Conservation (phyloP, 2,797 vertebrate species). For the Coranthus polyacanthus region DNA sequence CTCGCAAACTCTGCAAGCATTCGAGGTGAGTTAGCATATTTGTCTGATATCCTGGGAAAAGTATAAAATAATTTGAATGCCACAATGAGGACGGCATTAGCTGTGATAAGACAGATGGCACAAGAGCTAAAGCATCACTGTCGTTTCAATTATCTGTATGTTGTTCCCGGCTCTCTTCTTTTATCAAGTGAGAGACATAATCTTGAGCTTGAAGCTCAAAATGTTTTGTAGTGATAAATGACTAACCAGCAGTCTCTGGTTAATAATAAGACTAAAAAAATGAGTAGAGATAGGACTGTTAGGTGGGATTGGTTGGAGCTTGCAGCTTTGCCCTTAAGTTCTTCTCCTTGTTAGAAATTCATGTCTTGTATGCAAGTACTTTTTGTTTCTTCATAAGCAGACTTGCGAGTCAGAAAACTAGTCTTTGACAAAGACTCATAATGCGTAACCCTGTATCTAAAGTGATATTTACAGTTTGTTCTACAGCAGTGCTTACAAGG, state of each 20-base stretch:
- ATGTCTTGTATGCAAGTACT: not conserved
- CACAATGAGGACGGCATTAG: no score
- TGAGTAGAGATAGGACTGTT: no score
- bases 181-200: not conserved
- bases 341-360: not conserved
- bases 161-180: not conserved
- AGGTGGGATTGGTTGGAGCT: no score
- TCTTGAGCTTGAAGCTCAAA: not conserved
- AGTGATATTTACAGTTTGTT: not conserved
- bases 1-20: conserved; percentile 92
- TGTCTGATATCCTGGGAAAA: not conserved
- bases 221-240: not conserved
- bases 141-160: not conserved
- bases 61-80: not conserved
- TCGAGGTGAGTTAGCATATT: conserved; percentile 86
- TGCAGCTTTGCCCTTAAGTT: not conserved
- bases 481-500: not conserved
- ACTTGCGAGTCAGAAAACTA: not conserved
- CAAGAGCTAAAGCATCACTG: not conserved
- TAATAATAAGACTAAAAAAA: no score
- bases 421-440: not conserved
- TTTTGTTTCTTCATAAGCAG: not conserved
- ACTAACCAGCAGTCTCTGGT: no score
- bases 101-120: not conserved
- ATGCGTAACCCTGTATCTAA: not conserved